A percentile compares a stretch with the other conserved stretches of the same genome.
These are phyloP conservation scores for Falco novaeseelandiae DNA, from an alignment of 2,797 vertebrate species.

Conservation along the genomic window DNA sequence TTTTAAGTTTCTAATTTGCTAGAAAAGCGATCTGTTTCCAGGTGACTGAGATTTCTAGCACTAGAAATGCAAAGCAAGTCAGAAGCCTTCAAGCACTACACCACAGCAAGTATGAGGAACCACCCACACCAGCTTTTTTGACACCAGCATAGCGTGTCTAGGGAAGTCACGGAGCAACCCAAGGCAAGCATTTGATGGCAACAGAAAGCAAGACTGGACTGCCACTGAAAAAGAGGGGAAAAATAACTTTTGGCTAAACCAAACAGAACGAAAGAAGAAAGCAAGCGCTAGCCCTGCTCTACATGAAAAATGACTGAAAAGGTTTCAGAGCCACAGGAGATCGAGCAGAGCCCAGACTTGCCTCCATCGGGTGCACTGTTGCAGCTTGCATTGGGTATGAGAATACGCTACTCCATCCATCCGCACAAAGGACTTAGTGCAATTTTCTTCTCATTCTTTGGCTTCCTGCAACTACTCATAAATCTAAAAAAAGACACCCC, in stretches of 20 bases:
- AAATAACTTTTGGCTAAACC: background rate
- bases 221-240: background rate
- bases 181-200: background rate
- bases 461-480: background rate
- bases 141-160: background rate
- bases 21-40: background rate
- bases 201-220: background rate
- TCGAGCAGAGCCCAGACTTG: background rate
- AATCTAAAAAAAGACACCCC: background rate
- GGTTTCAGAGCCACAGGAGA: background rate
- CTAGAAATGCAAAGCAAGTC: background rate
- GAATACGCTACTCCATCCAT: background rate
- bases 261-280: background rate
- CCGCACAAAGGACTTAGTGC: background rate
- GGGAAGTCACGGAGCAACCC: background rate
- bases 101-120: background rate
- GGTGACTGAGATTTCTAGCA: background rate
- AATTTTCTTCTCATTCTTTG: background rate
- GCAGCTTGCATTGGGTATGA: background rate
- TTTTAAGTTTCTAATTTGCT: background rate
- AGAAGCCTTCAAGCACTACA: background rate
- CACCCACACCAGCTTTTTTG: background rate
- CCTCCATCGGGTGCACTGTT: background rate
- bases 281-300: accelerated
- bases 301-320: background rate